Evolutionary conservation across 2,113 vertebrate genomes (phyloP).

Genomic region (Aphelocoma coerulescens): DNA sequence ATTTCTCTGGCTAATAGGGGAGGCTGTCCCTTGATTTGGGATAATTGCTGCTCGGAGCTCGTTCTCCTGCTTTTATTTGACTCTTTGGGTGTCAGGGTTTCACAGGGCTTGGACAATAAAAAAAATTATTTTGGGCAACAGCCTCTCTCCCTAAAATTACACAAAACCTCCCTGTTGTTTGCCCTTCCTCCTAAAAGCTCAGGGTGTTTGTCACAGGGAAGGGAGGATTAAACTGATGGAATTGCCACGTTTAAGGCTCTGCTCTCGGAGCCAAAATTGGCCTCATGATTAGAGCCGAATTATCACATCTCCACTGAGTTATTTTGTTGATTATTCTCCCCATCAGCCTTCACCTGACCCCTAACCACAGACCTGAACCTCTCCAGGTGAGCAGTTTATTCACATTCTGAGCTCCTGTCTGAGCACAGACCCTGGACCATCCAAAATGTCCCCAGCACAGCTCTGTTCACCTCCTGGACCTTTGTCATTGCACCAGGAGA

Average conservation of each 20-base stretch:
- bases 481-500: background rate
- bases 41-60: background rate
- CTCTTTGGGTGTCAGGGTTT: background rate
- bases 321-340: background rate
- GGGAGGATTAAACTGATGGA: background rate
- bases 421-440: background rate
- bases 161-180: background rate
- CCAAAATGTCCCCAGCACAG: accelerated
- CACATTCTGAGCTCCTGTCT: background rate
- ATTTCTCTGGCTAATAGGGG: background rate
- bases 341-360: background rate
- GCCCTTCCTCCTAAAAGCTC: background rate
- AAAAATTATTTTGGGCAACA: background rate
- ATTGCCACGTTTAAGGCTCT: background rate
- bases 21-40: background rate
- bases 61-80: background rate
- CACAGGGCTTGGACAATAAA: background rate
- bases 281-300: background rate
- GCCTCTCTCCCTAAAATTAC: background rate
- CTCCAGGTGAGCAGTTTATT: background rate
- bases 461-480: background rate
- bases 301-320: accelerated
- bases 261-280: background rate
- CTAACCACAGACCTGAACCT: background rate
- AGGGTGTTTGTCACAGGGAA: background rate